Base-by-base conservation (phyloP, 2,888 invertebrate genomes). In the Drosophila meridiana region DNA sequence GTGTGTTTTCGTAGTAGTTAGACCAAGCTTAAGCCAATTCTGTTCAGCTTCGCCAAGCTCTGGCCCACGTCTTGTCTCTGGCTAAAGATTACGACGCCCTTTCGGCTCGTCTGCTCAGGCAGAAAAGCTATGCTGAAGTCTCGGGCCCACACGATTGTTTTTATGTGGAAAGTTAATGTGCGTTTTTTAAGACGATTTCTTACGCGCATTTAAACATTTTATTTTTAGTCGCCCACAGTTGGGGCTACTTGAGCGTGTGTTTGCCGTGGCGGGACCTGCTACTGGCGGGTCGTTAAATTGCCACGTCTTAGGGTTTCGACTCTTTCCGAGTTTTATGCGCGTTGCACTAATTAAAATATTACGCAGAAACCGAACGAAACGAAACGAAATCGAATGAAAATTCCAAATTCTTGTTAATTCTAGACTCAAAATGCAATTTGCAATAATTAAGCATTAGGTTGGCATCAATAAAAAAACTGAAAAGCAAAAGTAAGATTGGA, bases 401-500 rank as follows among this genome's bases (percentile, higher is more conserved):
- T 52, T 52, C 20, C 32, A 34, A 83, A 87, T 82, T 85, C 85
- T 86, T 82, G 90, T 86, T 85, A 74, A 85, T 69, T 86, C 74
- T 89, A 20, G 43, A 63, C 58, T 61, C 83, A 67, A 73, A 73
- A 84, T 83, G 90, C 90, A 84, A 90, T 90, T 89, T 90, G 90
- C 90, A 86, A 90, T 90, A 85, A 90, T 90, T 85, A 90, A 90
- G 85, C 83, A 85, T 85, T 85, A 90, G 60, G 32, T 6, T 32
- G 50, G 50, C 71, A 40, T 53, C 60, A 80, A 85, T 82, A 78
- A 87, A 76, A 32, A 48, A 14, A 7, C 14, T 11, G 30, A 14
- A 8, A 9, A 30, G 30, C 9, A 67, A 53, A 36, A 53, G 13
- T 53, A 14, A 26, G 53, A 53, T 11, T 11, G 34, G 45, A 48